These are phyloP conservation scores for Malurus elegans DNA, from an alignment of 2,113 vertebrate genomes.

Conservation along the genomic window DNA sequence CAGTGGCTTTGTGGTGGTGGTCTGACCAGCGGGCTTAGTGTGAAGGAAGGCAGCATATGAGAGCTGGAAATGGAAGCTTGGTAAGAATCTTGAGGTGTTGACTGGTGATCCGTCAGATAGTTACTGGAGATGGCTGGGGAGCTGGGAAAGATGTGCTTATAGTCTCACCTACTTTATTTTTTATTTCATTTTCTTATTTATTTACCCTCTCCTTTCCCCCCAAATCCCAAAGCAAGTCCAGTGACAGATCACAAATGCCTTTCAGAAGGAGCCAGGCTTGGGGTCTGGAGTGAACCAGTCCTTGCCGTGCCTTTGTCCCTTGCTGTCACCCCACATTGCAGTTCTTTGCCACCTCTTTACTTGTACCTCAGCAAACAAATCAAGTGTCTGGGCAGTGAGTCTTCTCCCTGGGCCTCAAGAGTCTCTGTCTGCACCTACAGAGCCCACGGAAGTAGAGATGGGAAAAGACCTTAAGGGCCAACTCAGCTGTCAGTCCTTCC, in stretches of 20 bases:
- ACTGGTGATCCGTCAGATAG: background rate
- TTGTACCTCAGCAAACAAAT: background rate
- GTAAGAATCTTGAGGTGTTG: background rate
- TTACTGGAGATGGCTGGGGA: background rate
- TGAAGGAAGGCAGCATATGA: background rate
- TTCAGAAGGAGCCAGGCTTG: background rate
- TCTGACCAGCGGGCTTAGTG: background rate
- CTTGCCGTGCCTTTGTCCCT: background rate
- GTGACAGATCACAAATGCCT: background rate
- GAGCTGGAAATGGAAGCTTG: background rate
- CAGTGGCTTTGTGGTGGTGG: background rate
- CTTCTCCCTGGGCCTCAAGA: background rate
- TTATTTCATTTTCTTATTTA: background rate
- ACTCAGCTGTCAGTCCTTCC: background rate
- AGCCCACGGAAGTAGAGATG: background rate
- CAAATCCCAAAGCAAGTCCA: background rate
- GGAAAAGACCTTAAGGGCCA: background rate
- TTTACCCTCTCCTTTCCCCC: constrained; percentile 1
- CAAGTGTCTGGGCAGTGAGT: background rate
- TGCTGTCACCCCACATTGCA: fast-evolving
- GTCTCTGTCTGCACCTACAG: background rate
- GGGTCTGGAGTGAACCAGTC: background rate
- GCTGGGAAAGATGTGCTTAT: background rate
- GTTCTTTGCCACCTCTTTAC: background rate
- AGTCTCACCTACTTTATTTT: constrained; percentile 5